Evolutionary conservation across 2,113 vertebrate genomes (phyloP), one percentile per base, ranked within the genome.

Genomic region (Aplodontia rufa): DNA sequence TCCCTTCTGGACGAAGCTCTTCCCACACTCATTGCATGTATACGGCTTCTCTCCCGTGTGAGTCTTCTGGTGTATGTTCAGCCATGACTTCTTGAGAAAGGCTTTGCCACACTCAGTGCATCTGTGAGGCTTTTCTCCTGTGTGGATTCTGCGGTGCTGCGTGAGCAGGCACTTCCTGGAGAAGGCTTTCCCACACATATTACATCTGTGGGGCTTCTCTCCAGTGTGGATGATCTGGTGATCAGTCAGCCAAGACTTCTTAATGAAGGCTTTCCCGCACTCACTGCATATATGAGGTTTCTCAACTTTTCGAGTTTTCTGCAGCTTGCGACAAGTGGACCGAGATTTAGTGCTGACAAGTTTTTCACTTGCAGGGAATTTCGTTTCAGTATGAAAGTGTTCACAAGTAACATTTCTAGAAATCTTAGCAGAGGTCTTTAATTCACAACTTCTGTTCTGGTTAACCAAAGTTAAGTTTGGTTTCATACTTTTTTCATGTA

Each of bases 21-120:
- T 96, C 40, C 97, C 97, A 94, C 97, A 98, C 1, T 93, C 92
- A 8, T 42, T 79, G 87, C 97, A 98, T 9, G 45, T n/a, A 55
- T 93, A 96, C 4, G 93, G 96, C 66, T 93, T 97, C 75, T 98
- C 96, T 37, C 95, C 95, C 4, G 68, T 83, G 1, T 94, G 97
- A 20, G 71, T 95, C 68, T 83, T 97, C 45, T 79, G 55, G 72
- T 95, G 94, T 60, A 80, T n/a, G 24, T 1, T 97, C 53, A 96
- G 87, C 32, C 37, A 20, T 53, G 94, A 91, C 22, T 92, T 96
- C 37, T 55, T 81, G 35, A 86, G 32, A n/a, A 95, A 94, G 64
- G 66, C 85, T 94, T 97, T 96, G 20, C 92, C 94, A 96, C 85
- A 94, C 5, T 94, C 85, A 4, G 28, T 26, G 3, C 94, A 94